Conservation (phyloP, 2,888 invertebrate genomes). For the Trachelus stipa region DNA sequence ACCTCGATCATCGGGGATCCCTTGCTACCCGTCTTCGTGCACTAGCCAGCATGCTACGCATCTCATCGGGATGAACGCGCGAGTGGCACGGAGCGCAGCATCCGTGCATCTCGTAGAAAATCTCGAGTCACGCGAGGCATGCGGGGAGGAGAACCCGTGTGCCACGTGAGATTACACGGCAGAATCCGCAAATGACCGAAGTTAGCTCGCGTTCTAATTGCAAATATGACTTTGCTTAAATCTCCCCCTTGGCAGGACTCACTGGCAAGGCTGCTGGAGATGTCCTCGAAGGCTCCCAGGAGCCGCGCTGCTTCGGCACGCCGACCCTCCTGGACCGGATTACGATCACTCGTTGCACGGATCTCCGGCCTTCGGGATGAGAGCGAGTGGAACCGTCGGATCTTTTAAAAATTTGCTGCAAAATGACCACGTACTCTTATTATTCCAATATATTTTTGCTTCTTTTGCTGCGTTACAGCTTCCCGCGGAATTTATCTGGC, state of each 20-base stretch:
- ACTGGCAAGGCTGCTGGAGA: not conserved
- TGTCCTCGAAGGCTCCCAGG: not conserved
- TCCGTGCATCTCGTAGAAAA: slow-evolving; percentile 1
- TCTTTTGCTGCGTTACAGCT: not conserved
- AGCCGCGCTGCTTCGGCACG: not conserved
- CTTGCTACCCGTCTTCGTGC: not conserved
- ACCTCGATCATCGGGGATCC: not conserved
- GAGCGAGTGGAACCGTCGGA: too few relatives aligned
- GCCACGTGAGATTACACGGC: slow-evolving; percentile 57
- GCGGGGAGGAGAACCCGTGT: slow-evolving; percentile 4
- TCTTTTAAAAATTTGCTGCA: too few relatives aligned
- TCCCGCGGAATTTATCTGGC: not conserved
- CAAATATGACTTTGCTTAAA: slow-evolving; percentile 64
- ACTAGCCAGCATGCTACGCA: too few relatives aligned
- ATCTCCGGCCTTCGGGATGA: too few relatives aligned
- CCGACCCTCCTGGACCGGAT: not conserved
- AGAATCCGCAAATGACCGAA: slow-evolving; percentile 59
- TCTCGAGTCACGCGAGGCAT: slow-evolving; percentile 10
- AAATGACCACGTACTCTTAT: not conserved
- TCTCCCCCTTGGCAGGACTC: slow-evolving; percentile 38
- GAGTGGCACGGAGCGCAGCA: not conserved
- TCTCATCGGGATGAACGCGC: not conserved
- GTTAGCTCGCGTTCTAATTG: slow-evolving; percentile 59
- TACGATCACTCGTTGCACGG: not conserved
- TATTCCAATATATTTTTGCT: not conserved